Base-by-base conservation (phyloP, 2,888 invertebrate genomes). In the Rhyacophila evoluta region DNA sequence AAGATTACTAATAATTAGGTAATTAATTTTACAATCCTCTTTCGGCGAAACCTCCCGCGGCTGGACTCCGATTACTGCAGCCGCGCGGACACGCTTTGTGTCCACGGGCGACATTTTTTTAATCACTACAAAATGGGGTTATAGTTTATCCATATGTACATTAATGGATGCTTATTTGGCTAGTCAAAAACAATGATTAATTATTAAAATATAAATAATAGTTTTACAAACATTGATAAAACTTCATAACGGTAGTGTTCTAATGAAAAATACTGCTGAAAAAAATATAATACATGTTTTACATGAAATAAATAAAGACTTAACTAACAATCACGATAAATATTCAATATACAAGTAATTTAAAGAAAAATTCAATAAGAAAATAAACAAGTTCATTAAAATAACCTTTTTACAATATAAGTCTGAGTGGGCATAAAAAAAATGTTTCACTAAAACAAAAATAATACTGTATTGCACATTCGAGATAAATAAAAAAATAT, bases 61-160 rank as follows among this genome's bases (percentile, higher is more conserved):
- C 4, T 11, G 11, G 69, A 19, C 19, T 2, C 15, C 6, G 4
- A n/a, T 11, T 19, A 4, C 29, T 33, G 55, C 55, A 19, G 55
- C 55, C 55, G 19, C 8, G 55, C 55, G 15, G 6, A 55, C 15
- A 10, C 25, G 12, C 55, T 10, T 19, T 10, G 8, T 19, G 38
- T 74, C 33, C 39, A 19, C 12, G 33, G 41, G 55, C 69, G 69
- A 29, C 74, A 69, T 79, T 77, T 77, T 77, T 79, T 79, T 72
- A 28, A 78, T 79, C 80, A 80, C 79, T 80, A 80, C 74, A 75
- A 68, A 78, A 82, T 82, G 82, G 82, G 82, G 82, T 82, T 75
- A 79, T 81, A 70, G 68, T 80, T 82, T 74, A 79, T 82, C 82
- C 80, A 80, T 82, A 82, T 82, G 72, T 82, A 82, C 82, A 82